Base-by-base conservation (phyloP, 2,113 vertebrate genomes). In the Semnornis frantzii region DNA sequence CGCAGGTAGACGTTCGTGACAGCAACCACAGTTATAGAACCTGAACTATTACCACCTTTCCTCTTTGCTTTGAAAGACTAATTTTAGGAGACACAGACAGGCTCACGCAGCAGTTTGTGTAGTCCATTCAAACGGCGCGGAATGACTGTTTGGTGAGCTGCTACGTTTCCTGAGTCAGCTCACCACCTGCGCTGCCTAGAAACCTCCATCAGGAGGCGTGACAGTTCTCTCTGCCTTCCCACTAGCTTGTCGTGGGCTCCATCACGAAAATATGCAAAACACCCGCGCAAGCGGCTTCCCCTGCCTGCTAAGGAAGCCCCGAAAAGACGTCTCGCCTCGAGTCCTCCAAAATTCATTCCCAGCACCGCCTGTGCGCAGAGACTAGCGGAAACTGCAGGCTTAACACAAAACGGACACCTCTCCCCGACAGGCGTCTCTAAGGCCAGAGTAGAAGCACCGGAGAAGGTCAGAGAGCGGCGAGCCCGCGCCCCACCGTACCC, bases 91-190 rank as follows among this genome's bases (percentile, higher is more conserved):
- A 60, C 25, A 19, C 31, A 5, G 31, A 8, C 55, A 24, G 44
- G 73, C 57, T 74, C 57, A 1, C 33, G 7, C 6, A 1, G 46
- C 1, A 5, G 10, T 4, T 2, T 2, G 44, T 0, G 10, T 2
- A 15, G 39, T 8, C 3, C 42, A 1, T 20, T 5, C 1, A 12
- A 16, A 33, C 5, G 1, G 18, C 2, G 1, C 1, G n/a, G 20
- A 24, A 34, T 2, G 8, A 28, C 68, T 0, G 7, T 3, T 3
- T 10, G 30, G 2, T 1, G 44, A 21, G 57, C 25, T 18, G 15
- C 1, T 2, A n/a, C 10, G 2, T 5, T 30, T 13, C 34, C 0
- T 2, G 34, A 48, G 25, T 2, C 86, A n/a, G 46, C 77, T 25
- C 9, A 8, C 14, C 52, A 5, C 74, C 62, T 3, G 59, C 27